Conservation (phyloP, 2,888 invertebrate genomes). For the Limnephilus auricula region DNA sequence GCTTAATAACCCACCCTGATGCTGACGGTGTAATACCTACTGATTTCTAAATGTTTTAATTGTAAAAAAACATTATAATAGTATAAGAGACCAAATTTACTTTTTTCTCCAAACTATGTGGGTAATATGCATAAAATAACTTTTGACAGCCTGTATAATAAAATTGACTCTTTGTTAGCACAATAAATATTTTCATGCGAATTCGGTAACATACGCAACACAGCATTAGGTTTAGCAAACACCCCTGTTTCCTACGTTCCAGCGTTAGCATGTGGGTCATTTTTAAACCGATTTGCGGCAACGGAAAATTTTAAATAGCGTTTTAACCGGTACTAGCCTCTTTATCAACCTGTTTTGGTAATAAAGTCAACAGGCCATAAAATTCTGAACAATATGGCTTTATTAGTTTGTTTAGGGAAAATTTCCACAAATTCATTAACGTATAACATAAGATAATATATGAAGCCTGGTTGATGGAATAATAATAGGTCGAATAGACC, state of each 20-base stretch:
- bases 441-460: neutral
- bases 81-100: too few species aligned
- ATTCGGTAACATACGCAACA: neutral
- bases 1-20: too few species aligned
- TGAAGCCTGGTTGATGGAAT: too few species aligned
- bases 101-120: too few species aligned
- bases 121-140: too few species aligned
- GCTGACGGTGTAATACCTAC: too few species aligned
- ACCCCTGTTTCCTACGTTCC: neutral
- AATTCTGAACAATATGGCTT: neutral
- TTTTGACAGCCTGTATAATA: neutral
- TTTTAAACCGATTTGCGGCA: neutral
- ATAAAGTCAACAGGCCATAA: neutral
- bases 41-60: too few species aligned
- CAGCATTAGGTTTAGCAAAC: neutral
- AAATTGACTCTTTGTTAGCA: neutral
- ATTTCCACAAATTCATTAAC: neutral
- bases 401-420: neutral
- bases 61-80: too few species aligned
- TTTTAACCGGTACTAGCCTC: neutral
- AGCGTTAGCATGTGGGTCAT: neutral
- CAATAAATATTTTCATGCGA: neutral
- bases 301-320: neutral
- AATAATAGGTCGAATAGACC: too few species aligned
- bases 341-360: neutral